A percentile compares a stretch with the other conserved stretches of the same genome.
Evolutionary conservation across 1,140 invertebrate species (phyloP).

Genomic region (Neodiprion lecontei): DNA sequence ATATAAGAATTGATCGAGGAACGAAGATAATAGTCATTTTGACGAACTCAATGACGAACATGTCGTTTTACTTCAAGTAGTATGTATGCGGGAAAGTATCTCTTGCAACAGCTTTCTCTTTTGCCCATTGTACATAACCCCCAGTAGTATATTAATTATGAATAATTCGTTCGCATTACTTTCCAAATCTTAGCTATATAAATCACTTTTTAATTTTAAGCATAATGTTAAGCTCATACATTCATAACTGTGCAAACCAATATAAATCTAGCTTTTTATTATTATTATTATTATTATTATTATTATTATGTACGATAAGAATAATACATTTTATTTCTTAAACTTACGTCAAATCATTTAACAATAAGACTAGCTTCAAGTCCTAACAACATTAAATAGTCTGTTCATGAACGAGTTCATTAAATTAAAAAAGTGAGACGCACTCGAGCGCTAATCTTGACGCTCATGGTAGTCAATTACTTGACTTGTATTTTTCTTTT

Average conservation of each 20-base stretch:
- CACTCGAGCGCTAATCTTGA: too few relatives aligned
- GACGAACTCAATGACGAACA: too few relatives aligned
- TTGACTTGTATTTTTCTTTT: too few relatives aligned
- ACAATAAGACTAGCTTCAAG: neutral
- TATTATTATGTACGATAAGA: constrained; percentile 1
- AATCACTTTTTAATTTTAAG: neutral
- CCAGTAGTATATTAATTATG: constrained; percentile 5
- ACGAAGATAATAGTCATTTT: too few relatives aligned
- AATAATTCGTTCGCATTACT: neutral
- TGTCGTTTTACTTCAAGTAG: too few relatives aligned
- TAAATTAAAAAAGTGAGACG: too few relatives aligned
- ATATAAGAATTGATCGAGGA: too few relatives aligned
- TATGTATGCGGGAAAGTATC: too few relatives aligned
- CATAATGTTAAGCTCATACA: neutral
- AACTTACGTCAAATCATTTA: neutral
- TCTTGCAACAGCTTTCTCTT: neutral
- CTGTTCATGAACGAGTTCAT: too few relatives aligned
- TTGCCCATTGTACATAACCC: neutral
- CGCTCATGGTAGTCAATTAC: too few relatives aligned
- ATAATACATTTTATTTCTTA: constrained; percentile 17
- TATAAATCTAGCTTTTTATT: neutral
- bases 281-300: neutral
- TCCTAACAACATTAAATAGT: too few relatives aligned
- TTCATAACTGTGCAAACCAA: neutral
- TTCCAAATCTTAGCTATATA: neutral